Evolutionary conservation across 1,140 invertebrate genomes (phyloP), one percentile per base, ranked within the genome.

Genomic region (Papilio xuthus): DNA sequence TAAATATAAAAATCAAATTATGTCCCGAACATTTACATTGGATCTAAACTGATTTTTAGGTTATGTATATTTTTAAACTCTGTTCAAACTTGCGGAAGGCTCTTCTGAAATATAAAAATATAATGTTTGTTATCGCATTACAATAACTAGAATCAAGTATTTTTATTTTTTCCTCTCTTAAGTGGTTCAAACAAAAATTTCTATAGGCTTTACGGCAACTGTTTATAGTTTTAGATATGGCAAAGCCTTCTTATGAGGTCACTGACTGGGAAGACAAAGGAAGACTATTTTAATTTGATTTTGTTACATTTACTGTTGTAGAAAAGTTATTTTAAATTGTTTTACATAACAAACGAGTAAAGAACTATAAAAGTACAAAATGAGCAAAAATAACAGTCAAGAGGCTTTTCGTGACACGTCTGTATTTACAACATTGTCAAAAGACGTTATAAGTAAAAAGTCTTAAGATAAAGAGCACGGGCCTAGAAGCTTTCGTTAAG

Each of bases 301-400:
- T 80, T 69, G 12, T 80, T 80, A 81, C 73, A 84, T 50, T 44
- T 42, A 76, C 50, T 60, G 53, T 76, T 42, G 63, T 60, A 81
- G 77, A 56, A 82, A 83, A 74, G 76, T 70, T 79, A 82, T 75
- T 26, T 63, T 42, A 83, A 83, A 77, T 71, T 77, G 63, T 77
- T 75, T 79, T 72, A 82, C 60, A 78, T 80, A 78, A 77, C 70
- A 86, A 83, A 83, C 73, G 70, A 80, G 63, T 79, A 85, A 82
- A 83, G 67, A 67, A 83, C 82, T 92, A 92, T 92, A 93, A 93
- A 93, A 93, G 90, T 93, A 92, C 87, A 91, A 93, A 92, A 88
- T 91, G 87, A 92, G 87, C 87, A 85, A 88, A 86, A 90, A 82
- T 72, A 86, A 86, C 79, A 81, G 79, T 81, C 79, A 80, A 81